Conservation (phyloP, 1,140 invertebrate species). For the Solenopsis fugax region DNA sequence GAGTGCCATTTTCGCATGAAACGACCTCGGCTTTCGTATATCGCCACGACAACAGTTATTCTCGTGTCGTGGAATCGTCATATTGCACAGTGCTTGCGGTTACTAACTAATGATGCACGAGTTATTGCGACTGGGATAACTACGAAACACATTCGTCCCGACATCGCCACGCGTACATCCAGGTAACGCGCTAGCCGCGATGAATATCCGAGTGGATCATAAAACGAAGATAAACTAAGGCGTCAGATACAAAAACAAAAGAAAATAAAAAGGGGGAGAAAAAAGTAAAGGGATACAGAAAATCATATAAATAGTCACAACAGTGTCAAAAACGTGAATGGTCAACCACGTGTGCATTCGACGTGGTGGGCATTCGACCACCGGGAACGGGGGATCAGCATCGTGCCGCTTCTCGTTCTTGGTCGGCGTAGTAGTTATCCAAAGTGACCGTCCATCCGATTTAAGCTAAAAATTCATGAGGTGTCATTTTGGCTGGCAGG, state of each 20-base stretch:
- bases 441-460: conserved; percentile 64
- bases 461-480: conserved; percentile 75
- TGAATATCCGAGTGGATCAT: conserved; percentile 2
- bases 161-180: neutral
- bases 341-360: neutral
- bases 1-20: neutral
- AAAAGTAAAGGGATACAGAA: conserved; percentile 56
- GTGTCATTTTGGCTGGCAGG: conserved; percentile 82
- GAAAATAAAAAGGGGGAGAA: conserved; percentile 31
- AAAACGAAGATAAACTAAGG: conserved; percentile 27
- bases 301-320: conserved; percentile 61
- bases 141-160: neutral
- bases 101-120: conserved; percentile 10
- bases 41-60: neutral
- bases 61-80: conserved; percentile 1
- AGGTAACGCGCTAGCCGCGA: neutral
- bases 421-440: conserved; percentile 59
- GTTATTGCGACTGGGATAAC: conserved; percentile 14
- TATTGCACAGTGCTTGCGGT: conserved; percentile 45
- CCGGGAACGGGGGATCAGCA: conserved; percentile 72
- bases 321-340: conserved; percentile 47
- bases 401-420: conserved; percentile 61
- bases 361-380: conserved; percentile 4
- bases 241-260: conserved; percentile 55
- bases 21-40: neutral